Percentiles rank a stretch among this genome's conserved stretches.
Evolutionary conservation across 2,113 vertebrate species (phyloP).

Genomic region (Chloroceryle aenea): DNA sequence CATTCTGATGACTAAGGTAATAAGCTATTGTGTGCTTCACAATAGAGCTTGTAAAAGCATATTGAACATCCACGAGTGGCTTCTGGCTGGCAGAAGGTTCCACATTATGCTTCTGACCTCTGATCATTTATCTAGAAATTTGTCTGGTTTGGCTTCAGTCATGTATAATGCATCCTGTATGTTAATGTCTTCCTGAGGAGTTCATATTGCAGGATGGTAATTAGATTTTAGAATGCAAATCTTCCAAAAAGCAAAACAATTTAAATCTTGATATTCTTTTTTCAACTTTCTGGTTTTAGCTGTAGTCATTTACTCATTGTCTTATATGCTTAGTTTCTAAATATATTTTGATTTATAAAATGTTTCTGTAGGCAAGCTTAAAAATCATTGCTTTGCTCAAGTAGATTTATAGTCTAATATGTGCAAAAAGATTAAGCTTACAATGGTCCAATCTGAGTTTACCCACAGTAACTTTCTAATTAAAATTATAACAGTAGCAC

Average conservation of each 20-base stretch:
- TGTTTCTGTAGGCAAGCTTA: not conserved
- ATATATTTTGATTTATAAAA: not conserved
- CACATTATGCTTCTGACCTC: not conserved
- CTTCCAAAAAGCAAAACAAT: not conserved
- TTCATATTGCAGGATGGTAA: not conserved
- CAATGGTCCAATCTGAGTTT: not conserved
- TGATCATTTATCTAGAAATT: constrained; percentile 1
- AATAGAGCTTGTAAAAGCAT: not conserved
- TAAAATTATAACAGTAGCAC: not conserved
- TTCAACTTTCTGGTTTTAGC: not conserved
- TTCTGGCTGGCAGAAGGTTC: not conserved
- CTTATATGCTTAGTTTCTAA: not conserved
- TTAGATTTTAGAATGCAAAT: constrained; percentile 6
- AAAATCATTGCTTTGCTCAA: not conserved
- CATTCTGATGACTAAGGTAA: constrained; percentile 20
- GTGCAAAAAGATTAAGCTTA: not conserved
- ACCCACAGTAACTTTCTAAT: not conserved
- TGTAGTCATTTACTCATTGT: not conserved
- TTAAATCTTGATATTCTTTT: not conserved
- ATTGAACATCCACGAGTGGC: not conserved
- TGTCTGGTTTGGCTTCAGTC: not conserved
- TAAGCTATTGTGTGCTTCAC: constrained; percentile 10
- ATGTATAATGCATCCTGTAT: not conserved
- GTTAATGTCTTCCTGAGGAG: not conserved
- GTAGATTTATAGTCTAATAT: not conserved